Evolutionary conservation across 2,113 vertebrate genomes (phyloP).

Genomic region (Laticauda laticaudata): DNA sequence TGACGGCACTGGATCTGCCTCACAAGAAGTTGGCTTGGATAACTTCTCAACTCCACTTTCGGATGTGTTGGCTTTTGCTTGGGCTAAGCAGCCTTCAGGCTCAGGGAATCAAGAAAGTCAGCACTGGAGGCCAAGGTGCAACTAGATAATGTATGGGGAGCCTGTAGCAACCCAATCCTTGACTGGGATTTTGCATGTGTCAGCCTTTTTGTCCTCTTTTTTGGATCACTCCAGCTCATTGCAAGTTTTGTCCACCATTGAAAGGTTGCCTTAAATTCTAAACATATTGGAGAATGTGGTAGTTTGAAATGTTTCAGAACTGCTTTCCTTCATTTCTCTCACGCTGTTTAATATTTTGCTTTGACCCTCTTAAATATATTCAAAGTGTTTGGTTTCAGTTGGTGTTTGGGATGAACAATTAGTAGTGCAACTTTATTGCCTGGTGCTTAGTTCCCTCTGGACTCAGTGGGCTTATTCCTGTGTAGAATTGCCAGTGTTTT

Average conservation of each 20-base stretch:
- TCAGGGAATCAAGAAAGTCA: neutral
- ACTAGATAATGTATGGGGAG: neutral
- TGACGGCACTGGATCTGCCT: neutral
- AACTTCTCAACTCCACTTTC: neutral
- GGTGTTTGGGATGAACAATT: neutral
- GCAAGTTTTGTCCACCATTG: neutral
- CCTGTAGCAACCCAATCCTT: neutral
- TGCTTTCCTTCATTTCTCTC: neutral
- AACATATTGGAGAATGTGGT: neutral
- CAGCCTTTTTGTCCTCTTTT: neutral
- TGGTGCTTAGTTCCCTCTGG: neutral
- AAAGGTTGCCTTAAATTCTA: neutral
- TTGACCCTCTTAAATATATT: neutral
- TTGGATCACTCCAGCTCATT: neutral
- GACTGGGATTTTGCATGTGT: neutral
- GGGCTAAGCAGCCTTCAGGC: neutral
- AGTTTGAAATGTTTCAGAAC: neutral
- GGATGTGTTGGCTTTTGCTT: neutral
- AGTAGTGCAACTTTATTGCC: neutral
- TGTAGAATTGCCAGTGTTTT: neutral
- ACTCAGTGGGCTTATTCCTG: neutral
- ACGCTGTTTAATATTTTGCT: neutral
- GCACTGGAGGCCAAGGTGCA: neutral
- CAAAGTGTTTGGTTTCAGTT: neutral
- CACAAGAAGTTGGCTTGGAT: neutral